Evolutionary conservation across 2,113 vertebrate species (phyloP).

Genomic region (Siniperca chuatsi): DNA sequence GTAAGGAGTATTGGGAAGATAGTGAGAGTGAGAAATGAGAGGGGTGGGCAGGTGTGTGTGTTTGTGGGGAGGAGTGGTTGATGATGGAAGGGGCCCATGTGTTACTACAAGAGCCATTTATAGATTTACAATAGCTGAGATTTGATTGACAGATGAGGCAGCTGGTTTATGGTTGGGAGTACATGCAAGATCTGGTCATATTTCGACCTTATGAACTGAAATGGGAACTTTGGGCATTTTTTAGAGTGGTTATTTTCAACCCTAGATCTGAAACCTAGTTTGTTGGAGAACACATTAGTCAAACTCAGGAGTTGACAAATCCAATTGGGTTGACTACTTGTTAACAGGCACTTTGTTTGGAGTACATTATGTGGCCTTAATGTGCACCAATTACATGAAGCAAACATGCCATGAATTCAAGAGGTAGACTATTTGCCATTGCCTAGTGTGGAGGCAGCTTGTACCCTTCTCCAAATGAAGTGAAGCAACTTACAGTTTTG

Average conservation of each 20-base stretch:
- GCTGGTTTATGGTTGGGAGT: not conserved
- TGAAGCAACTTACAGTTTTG: not conserved
- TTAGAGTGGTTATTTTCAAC: not conserved
- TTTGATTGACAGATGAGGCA: conserved; percentile 8
- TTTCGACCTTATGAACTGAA: not conserved
- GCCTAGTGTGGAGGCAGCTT: not conserved
- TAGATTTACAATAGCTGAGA: not conserved
- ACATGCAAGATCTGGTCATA: not conserved
- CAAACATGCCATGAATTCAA: not conserved
- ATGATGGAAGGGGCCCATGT: not conserved
- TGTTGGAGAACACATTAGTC: not conserved
- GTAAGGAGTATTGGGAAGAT: conserved; percentile 1
- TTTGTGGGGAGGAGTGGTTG: not conserved
- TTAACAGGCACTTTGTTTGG: not conserved
- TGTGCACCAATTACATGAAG: not conserved
- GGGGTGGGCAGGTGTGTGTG: not conserved
- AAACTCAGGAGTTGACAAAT: not conserved
- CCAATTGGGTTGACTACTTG: not conserved
- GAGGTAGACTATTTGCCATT: too few species aligned
- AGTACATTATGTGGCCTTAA: not conserved
- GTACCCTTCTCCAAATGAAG: not conserved
- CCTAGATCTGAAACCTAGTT: not conserved
- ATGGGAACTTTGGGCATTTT: not conserved
- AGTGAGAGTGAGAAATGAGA: conserved; percentile 14
- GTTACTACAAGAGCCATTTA: not conserved